A percentile compares a stretch with the other conserved stretches of the same genome.
These are phyloP conservation scores for Rhinoptilus africanus DNA, from an alignment of 2,113 vertebrate species.

Conservation along the genomic window DNA sequence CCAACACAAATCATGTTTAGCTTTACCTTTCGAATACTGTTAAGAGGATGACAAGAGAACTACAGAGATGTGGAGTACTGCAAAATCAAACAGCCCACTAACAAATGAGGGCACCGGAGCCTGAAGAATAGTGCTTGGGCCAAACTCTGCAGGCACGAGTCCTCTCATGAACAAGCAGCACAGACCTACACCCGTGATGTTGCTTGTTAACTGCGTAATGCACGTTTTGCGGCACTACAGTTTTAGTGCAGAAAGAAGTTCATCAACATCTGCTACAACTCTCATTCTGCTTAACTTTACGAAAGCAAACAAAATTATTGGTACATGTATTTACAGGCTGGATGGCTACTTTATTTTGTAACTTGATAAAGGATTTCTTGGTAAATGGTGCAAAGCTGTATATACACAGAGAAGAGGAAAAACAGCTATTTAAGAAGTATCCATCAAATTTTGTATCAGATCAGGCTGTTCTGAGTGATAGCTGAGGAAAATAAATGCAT, in stretches of 20 bases:
- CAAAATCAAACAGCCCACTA: background rate
- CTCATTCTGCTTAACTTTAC: background rate
- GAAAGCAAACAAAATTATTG: background rate
- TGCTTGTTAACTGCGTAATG: background rate
- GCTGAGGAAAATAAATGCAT: background rate
- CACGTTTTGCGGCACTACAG: background rate
- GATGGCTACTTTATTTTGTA: background rate
- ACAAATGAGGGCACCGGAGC: background rate
- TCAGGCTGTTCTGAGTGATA: background rate
- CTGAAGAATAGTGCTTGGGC: background rate
- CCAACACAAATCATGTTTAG: background rate
- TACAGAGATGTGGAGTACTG: background rate
- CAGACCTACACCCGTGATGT: background rate
- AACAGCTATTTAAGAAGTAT: background rate
- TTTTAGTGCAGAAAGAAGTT: background rate
- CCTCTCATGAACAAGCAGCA: background rate
- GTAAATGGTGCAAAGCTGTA: background rate
- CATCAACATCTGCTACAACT: background rate
- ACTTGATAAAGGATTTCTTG: background rate
- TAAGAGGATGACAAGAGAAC: background rate
- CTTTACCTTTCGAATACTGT: background rate
- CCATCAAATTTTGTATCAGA: background rate
- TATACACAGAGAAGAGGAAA: background rate
- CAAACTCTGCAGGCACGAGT: background rate
- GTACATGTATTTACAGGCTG: rapidly evolving